Evolutionary conservation across 2,113 vertebrate species (phyloP).

Genomic region (Chaetorhynchus papuensis): DNA sequence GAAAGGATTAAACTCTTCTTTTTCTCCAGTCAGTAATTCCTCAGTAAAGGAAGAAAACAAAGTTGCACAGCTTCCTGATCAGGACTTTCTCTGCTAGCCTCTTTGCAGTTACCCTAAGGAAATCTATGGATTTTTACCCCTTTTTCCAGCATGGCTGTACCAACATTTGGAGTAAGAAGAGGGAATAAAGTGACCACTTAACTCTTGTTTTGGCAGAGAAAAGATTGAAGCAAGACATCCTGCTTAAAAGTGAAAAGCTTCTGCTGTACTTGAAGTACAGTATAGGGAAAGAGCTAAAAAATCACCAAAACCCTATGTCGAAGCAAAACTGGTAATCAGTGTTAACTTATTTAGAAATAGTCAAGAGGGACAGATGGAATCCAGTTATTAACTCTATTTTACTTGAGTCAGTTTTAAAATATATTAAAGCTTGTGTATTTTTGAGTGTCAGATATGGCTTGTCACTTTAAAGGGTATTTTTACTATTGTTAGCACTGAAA

Average conservation of each 20-base stretch:
- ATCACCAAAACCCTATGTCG: neutral
- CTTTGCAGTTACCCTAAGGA: neutral
- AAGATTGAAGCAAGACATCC: neutral
- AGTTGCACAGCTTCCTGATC: neutral
- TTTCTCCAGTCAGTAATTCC: neutral
- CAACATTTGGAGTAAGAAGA: neutral
- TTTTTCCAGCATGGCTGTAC: neutral
- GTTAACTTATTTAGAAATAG: neutral
- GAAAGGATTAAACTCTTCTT: neutral
- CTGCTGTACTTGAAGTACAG: neutral
- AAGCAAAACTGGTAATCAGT: neutral
- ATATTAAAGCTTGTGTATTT: neutral
- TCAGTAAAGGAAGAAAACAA: neutral
- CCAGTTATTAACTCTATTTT: neutral
- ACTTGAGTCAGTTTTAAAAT: neutral
- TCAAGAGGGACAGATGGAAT: constrained; percentile 16
- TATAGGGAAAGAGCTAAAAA: neutral
- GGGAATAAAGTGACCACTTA: neutral
- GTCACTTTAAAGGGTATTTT: constrained; percentile 62
- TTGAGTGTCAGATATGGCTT: constrained; percentile 54
- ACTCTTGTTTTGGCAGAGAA: neutral
- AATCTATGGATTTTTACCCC: neutral
- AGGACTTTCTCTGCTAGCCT: neutral
- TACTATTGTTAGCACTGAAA: constrained; percentile 51
- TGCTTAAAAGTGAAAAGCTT: neutral